Percentiles rank a stretch among this genome's conserved stretches.
These are phyloP conservation scores for Geothlypis trichas DNA, from an alignment of 2,113 vertebrate genomes.

Conservation along the genomic window DNA sequence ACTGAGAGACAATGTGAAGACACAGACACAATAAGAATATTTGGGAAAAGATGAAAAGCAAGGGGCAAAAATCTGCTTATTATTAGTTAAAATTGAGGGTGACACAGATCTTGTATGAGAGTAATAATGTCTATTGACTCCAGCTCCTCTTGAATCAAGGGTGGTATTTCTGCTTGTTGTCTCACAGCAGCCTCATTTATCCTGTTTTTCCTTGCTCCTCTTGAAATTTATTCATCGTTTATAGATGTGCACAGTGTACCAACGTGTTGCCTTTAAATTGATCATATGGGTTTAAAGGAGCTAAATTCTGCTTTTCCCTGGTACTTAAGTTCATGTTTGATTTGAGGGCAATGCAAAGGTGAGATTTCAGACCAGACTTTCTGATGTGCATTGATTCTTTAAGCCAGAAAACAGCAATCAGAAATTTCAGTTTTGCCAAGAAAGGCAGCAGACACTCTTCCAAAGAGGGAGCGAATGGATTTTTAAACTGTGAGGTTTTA, in stretches of 20 bases:
- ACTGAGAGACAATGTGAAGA: not conserved
- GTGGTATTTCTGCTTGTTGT: not conserved
- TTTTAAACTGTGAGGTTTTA: not conserved
- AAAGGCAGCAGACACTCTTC: not conserved
- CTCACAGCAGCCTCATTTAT: not conserved
- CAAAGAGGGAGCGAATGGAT: not conserved
- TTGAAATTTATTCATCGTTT: not conserved
- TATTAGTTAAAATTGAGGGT: not conserved
- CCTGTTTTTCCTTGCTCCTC: not conserved
- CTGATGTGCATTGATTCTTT: not conserved
- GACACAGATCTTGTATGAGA: too few relatives aligned
- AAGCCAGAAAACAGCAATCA: not conserved
- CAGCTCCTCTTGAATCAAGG: not conserved
- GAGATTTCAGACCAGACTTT: not conserved
- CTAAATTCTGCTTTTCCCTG: not conserved
- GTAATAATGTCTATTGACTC: not conserved
- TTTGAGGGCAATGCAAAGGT: not conserved
- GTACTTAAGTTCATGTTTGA: not conserved
- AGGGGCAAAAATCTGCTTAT: not conserved
- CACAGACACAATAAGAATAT: not conserved
- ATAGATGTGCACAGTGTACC: not conserved
- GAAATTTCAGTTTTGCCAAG: not conserved
- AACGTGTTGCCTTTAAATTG: not conserved
- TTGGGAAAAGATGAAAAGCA: not conserved
- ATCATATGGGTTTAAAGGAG: not conserved